A percentile compares a stretch with the other conserved stretches of the same genome.
These are phyloP conservation scores for Drosophila nannoptera DNA, from an alignment of 1,140 invertebrate genomes.

Conservation along the genomic window DNA sequence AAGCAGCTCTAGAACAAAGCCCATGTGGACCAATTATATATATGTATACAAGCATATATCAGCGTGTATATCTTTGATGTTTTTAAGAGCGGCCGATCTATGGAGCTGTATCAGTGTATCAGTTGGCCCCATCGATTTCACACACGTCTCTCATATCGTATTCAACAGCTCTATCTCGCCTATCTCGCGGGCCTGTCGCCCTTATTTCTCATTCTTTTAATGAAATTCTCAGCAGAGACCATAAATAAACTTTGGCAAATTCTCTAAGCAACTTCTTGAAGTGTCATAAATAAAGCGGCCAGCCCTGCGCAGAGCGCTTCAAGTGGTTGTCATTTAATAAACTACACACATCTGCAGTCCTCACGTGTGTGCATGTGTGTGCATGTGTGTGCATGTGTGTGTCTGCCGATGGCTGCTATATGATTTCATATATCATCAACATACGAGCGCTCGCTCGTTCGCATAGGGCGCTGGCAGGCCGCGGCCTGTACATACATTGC, in stretches of 20 bases:
- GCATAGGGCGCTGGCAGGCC: conserved; percentile 31
- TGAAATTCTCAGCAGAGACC: conserved; percentile 42
- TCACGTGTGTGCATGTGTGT: conserved; percentile 6
- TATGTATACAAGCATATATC: too few species aligned
- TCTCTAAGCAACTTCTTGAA: conserved; percentile 71
- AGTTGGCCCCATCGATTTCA: too few species aligned
- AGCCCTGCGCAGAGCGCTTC: conserved; percentile 28
- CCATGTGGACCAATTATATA: too few species aligned
- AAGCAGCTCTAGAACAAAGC: too few species aligned
- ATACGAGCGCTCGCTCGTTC: background rate
- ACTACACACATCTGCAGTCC: conserved; percentile 55
- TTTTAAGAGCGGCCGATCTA: too few species aligned
- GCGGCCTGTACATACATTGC: background rate
- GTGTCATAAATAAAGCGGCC: conserved; percentile 65
- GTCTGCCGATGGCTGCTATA: conserved; percentile 72
- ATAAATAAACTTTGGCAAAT: conserved; percentile 74
- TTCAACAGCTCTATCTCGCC: conserved; percentile 10
- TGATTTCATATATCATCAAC: conserved; percentile 76
- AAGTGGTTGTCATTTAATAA: conserved; percentile 72
- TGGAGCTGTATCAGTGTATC: too few species aligned
- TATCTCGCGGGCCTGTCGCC: conserved; percentile 14
- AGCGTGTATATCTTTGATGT: too few species aligned
- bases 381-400: conserved; percentile 37
- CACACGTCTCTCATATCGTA: too few species aligned
- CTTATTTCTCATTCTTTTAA: conserved; percentile 55